Conservation (phyloP, 2,113 vertebrate species). For the Pleuronectes platessa region DNA sequence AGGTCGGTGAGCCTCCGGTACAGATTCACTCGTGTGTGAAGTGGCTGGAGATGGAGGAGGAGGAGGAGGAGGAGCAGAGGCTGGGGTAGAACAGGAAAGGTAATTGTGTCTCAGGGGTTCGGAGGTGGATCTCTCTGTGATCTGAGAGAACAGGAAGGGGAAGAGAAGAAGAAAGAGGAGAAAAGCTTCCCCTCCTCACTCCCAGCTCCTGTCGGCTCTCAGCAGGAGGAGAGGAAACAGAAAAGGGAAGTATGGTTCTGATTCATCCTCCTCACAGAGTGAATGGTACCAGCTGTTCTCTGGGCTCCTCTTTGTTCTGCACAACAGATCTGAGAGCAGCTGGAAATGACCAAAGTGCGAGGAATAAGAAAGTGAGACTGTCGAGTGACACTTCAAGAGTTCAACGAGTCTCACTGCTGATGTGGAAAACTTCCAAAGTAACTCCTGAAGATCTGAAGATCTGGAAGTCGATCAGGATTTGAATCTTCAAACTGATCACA, state of each 20-base stretch:
- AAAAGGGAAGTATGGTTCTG: conserved; percentile 37
- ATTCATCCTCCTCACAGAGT: conserved; percentile 22
- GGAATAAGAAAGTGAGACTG: no score
- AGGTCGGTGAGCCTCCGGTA: conserved; percentile 2
- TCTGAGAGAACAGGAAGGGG: conserved; percentile 19
- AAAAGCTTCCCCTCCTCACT: conserved; percentile 3
- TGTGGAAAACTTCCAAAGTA: no score
- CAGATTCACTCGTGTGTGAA: conserved; percentile 24
- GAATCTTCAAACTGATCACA: no score
- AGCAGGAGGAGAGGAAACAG: conserved; percentile 21
- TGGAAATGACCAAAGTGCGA: no score
- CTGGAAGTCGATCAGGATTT: no score
- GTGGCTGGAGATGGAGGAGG: conserved; percentile 9
- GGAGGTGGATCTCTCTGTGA: conserved; percentile 12
- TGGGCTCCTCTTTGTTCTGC: no score
- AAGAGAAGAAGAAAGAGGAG: conserved; percentile 1
- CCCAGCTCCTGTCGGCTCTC: conserved; percentile 5
- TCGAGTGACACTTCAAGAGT: no score
- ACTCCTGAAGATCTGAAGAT: no score
- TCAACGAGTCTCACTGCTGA: no score
- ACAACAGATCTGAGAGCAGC: no score
- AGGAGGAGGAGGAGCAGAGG: conserved; percentile 1
- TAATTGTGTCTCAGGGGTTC: conserved; percentile 57
- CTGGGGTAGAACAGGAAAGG: conserved; percentile 16
- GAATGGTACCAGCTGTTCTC: not conserved